Base-by-base conservation (phyloP, 1,140 invertebrate genomes). In the Platorchestia sp. region DNA sequence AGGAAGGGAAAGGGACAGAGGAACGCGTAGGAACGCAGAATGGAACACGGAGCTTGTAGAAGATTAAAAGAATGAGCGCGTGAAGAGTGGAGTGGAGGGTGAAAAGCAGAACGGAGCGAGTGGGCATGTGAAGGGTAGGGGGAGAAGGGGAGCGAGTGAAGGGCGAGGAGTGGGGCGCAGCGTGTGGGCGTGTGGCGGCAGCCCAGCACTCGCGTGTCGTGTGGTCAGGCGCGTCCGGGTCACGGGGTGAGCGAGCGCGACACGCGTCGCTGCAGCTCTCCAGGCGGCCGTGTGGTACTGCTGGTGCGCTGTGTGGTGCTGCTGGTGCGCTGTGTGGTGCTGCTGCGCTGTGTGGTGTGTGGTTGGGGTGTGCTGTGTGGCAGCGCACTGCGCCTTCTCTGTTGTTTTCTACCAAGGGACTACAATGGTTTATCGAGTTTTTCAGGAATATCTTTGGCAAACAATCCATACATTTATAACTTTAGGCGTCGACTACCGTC, bases 191-290 rank as follows among this genome's bases (percentile, higher is more conserved):
- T 75, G 59, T 22, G 59, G 87, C 41, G 87, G 41, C 87, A 42
- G 41, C 6, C 5, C 42, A 42, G 42, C 0, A 41, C 43, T n/a
- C 7, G 40, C 45, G 45, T 10, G 89, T 91, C 89, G 89, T 91
- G 89, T 91, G 91, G 45, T 45, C 44, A 93, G 91, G 40, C 44
- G 91, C 47, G 91, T 93, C 91, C 91, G 91, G 91, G 91, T 93
- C 91, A 93, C 3, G 45, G 47, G 91, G 91, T 93, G 45, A 93
- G 43, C 1, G 41, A 47, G 7, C 7, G 91, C 91, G 91, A 45
- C 91, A 93, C 91, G 91, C 91, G 91, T 44, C 36, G 91, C 91
- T 93, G 91, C 91, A 10, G 19, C 43, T 44, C 43, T 27, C 3
- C 91, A 5, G 43, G 14, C 44, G 19, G 43, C 44, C 44, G 43